Evolutionary conservation across 2,888 invertebrate genomes (phyloP).

Genomic region (Tethea ocularis): DNA sequence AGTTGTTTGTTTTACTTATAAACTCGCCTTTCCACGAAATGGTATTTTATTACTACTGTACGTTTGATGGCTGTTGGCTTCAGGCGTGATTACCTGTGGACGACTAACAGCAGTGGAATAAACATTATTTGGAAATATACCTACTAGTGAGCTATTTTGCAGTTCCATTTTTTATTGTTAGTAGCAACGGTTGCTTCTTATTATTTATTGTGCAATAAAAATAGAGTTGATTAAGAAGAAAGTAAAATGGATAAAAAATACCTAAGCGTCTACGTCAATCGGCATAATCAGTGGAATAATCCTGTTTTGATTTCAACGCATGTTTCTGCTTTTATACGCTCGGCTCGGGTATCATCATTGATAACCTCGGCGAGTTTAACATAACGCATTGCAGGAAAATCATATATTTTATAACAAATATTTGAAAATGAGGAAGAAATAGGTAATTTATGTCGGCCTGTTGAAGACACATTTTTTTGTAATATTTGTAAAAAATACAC

Average conservation of each 20-base stretch:
- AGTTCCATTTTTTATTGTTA: background rate
- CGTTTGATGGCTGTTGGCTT: constrained; percentile 34
- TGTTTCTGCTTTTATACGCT: constrained; percentile 1
- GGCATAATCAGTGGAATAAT: background rate
- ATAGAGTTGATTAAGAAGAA: no score
- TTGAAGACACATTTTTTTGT: constrained; percentile 21
- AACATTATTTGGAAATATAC: background rate
- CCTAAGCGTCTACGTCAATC: background rate
- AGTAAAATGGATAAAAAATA: background rate
- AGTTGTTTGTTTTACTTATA: constrained; percentile 48
- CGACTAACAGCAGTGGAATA: background rate
- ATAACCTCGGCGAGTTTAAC: background rate
- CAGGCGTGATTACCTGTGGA: background rate
- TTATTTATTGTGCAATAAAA: no score
- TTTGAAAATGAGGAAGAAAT: background rate
- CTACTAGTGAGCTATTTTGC: background rate
- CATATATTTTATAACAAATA: background rate
- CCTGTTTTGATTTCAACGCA: background rate
- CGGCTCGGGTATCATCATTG: background rate
- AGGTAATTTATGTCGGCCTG: background rate
- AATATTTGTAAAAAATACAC: no score
- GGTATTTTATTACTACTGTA: constrained; percentile 32
- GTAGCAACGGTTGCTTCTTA: no score
- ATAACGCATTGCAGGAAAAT: background rate
- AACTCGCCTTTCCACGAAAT: constrained; percentile 51